Evolutionary conservation across 2,113 vertebrate genomes (phyloP).

Genomic region (Phrynosoma blainvillii): DNA sequence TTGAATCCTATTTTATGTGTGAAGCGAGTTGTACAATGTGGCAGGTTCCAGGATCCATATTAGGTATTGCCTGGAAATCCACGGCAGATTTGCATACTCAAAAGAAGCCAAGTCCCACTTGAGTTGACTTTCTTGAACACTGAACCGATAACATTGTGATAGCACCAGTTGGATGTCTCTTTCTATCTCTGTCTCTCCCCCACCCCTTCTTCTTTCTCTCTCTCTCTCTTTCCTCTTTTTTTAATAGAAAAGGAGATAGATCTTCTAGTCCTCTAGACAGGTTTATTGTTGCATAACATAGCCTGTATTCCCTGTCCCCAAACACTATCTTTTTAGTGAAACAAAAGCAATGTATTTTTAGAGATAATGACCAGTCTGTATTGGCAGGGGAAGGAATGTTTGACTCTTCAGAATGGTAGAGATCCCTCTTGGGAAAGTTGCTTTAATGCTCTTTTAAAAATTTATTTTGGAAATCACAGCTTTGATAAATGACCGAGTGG

Average conservation of each 20-base stretch:
- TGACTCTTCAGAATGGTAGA: not conserved
- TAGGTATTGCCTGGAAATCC: not conserved
- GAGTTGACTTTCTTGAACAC: conserved; percentile 1
- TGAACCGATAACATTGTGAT: conserved; percentile 17
- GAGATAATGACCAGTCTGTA: conserved; percentile 14
- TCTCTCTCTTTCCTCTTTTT: not conserved
- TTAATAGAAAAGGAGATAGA: conserved; percentile 32
- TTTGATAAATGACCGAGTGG: not conserved
- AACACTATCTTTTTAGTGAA: conserved; percentile 23
- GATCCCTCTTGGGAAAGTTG: conserved; percentile 6
- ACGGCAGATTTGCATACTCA: not conserved
- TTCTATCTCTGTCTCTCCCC: not conserved
- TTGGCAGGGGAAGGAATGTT: not conserved
- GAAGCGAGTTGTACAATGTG: not conserved
- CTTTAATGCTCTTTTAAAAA: not conserved
- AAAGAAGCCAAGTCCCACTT: not conserved
- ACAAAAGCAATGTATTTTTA: conserved; percentile 30
- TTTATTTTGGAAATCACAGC: not conserved
- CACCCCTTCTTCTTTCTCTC: not conserved
- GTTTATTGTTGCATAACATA: conserved; percentile 24
- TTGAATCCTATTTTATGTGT: not conserved
- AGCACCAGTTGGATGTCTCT: conserved; percentile 15
- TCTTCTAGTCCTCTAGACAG: conserved; percentile 28
- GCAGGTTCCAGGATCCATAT: not conserved
- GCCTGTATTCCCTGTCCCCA: not conserved